A percentile compares a stretch with the other conserved stretches of the same genome.
These are phyloP conservation scores for Phania funesta DNA, from an alignment of 2,888 invertebrate genomes.

Conservation along the genomic window DNA sequence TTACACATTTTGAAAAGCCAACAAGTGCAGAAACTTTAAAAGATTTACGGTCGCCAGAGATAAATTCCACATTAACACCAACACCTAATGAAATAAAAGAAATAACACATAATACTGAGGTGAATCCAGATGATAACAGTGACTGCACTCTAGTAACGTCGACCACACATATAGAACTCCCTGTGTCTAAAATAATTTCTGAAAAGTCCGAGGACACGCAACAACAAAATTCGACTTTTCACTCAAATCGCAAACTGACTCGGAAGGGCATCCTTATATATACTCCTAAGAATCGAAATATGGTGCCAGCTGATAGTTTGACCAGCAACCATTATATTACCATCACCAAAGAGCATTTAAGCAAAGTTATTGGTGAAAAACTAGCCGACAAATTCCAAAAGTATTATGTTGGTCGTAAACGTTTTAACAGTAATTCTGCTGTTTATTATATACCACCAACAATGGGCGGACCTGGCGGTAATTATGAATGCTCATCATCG, in stretches of 20 bases:
- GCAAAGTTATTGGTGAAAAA: slow-evolving; percentile 72
- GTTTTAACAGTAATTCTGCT: slow-evolving; percentile 72
- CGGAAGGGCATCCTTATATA: slow-evolving; percentile 72
- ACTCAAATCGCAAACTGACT: neutral
- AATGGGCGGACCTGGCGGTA: neutral
- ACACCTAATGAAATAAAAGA: neutral
- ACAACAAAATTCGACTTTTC: neutral
- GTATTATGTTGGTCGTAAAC: slow-evolving; percentile 71
- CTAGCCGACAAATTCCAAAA: slow-evolving; percentile 73
- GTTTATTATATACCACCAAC: slow-evolving; percentile 74
- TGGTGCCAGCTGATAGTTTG: slow-evolving; percentile 33
- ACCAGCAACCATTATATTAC: slow-evolving; percentile 65
- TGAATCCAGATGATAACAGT: slow-evolving; percentile 43
- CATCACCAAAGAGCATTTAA: slow-evolving; percentile 73
- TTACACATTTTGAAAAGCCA: neutral
- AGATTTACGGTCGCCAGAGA: slow-evolving; percentile 22
- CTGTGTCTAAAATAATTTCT: neutral
- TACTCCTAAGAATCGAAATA: slow-evolving; percentile 61
- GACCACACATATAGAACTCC: slow-evolving; percentile 69
- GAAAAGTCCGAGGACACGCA: neutral
- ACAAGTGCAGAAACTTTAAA: slow-evolving; percentile 18
- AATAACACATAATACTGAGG: neutral
- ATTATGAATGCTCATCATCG: slow-evolving; percentile 48
- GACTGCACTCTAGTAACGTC: slow-evolving; percentile 75
- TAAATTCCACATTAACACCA: neutral